Evolutionary conservation across 2,888 invertebrate genomes (phyloP), one percentile per base, ranked within the genome.

Genomic region (Aspidiotus destructor): DNA sequence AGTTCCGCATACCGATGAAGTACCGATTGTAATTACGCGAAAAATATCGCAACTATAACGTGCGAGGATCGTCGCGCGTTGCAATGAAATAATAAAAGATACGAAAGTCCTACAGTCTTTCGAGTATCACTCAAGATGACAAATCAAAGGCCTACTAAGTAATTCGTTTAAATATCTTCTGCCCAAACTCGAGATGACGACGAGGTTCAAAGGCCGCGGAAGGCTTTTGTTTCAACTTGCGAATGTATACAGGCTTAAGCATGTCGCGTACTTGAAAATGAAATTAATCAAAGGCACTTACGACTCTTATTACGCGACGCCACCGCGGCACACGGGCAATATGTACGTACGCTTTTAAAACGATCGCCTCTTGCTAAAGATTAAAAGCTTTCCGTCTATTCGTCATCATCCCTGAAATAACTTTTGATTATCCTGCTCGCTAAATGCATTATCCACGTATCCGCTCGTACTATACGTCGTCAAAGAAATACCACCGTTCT

Each of bases 201-300:
- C 67, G 67, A 41, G n/a, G 67, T 67, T 67, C 67, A 67, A 67
- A 67, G 58, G 67, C 67, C 67, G 58, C 48, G 28, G 17, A 54
- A 64, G 52, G 67, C 67, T 67, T 67, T 67, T 67, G 67, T 67
- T 67, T 67, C 58, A 58, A 60, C 28, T 28, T 28, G 28, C 28
- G 28, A 28, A 28, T 28, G 28, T 28, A 28, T 28, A 28, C 28
- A 28, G 40, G 67, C 67, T 67, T 67, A 67, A 67, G 67, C 67
- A 67, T 67, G 67, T 67, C 67, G 67, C 60, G 17, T 60, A 67
- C 67, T 58, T 67, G 44, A 67, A 67, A 67, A 67, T 44, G 67
- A 67, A 67, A 67, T 67, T 67, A 67, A 67, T 67, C 67, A 67
- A 67, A 67, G 67, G 67, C 67, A 67, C 67, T 67, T 67, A 67